Conservation (phyloP, 2,113 vertebrate species). For the Gavialis gangeticus region DNA sequence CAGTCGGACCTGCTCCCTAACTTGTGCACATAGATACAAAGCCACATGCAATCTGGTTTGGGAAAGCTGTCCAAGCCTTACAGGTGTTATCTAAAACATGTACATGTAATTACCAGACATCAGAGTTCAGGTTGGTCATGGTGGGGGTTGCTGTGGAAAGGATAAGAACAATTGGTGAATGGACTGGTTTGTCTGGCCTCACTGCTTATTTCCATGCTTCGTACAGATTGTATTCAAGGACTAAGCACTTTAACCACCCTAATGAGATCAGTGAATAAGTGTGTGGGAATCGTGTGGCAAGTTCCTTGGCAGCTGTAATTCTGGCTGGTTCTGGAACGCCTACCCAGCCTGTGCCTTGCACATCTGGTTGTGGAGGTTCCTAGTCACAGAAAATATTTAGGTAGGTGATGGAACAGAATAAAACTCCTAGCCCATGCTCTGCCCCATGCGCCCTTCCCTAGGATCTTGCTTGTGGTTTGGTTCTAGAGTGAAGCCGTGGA, state of each 20-base stretch:
- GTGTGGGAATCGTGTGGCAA: neutral
- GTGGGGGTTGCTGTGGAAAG: neutral
- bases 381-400: neutral
- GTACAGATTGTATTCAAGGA: neutral
- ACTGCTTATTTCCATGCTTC: neutral
- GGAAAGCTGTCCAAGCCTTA: neutral
- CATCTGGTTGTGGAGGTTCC: neutral
- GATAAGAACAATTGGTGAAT: neutral
- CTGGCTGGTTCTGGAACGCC: neutral
- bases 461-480: neutral
- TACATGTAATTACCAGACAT: neutral
- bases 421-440: neutral
- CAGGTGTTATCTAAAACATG: neutral
- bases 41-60: neutral
- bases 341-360: neutral
- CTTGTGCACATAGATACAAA: neutral
- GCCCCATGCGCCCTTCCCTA: neutral
- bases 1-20: rapidly evolving
- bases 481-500: neutral
- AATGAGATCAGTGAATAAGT: neutral
- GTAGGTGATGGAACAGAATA: neutral
- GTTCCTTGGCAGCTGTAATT: neutral
- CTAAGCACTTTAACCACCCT: neutral
- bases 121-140: neutral
- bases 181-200: neutral